phyloP scores from a whole-genome alignment of 2,113 vertebrate genomes.

The Hippocampus abdominalis region DNA sequence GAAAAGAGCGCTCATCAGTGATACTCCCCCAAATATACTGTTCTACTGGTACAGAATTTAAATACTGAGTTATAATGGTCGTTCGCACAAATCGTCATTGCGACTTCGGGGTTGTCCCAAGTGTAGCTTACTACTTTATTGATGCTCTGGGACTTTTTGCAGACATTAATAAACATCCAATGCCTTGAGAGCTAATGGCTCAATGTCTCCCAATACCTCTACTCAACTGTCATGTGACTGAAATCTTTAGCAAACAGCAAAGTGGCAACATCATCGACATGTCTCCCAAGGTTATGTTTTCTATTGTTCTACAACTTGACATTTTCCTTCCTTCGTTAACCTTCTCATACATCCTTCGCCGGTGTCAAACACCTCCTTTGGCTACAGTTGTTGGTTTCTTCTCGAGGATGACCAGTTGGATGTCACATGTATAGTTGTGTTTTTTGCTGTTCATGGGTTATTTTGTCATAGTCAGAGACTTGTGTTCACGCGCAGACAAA shows the following conservation, averaged over 20 bases:
- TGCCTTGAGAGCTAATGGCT: neutral
- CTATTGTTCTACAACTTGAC: no score
- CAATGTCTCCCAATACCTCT: neutral
- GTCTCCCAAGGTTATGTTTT: no score
- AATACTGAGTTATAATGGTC: neutral
- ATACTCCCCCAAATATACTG: no score
- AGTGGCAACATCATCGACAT: no score
- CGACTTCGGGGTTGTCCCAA: no score
- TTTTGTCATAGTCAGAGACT: conserved; percentile 11
- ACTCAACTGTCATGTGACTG: neutral
- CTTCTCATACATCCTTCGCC: neutral
- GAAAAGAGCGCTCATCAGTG: neutral
- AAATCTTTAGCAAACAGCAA: no score
- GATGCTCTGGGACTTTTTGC: neutral
- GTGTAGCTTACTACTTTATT: neutral
- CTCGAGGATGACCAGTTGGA: neutral
- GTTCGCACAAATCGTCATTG: neutral
- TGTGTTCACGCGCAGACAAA: conserved; percentile 27
- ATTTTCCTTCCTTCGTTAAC: neutral
- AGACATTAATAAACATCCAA: neutral
- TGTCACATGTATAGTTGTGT: neutral
- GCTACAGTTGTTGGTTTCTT: conserved; percentile 14
- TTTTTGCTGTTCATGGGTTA: neutral
- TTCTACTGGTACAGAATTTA: neutral
- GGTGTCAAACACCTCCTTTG: conserved; percentile 25